phyloP scores from a whole-genome alignment of 2,888 invertebrate genomes.

The Chaetogeoica ovagalla region DNA sequence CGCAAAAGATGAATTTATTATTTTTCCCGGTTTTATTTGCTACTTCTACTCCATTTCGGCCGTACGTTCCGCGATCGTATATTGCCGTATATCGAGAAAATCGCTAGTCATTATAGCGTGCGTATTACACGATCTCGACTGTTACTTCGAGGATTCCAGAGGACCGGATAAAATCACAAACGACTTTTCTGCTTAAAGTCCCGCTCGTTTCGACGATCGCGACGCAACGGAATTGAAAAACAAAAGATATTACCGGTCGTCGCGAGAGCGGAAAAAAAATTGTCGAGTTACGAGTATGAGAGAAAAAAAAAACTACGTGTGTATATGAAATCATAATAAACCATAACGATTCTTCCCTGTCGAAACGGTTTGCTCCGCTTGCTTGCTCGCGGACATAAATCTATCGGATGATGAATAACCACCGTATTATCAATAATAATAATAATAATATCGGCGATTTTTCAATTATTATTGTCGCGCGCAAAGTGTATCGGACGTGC shows the following conservation, averaged over 20 bases:
- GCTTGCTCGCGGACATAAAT: slow-evolving; percentile 15
- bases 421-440: background rate
- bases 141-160: background rate
- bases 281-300: slow-evolving; percentile 3
- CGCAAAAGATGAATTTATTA: background rate
- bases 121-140: background rate
- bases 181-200: slow-evolving; percentile 15
- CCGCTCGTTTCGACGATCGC: background rate
- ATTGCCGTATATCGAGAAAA: background rate
- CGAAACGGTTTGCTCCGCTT: slow-evolving; percentile 10
- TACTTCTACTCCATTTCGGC: too few species aligned
- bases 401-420: slow-evolving; percentile 35
- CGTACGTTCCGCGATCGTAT: background rate
- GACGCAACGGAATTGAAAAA: slow-evolving; percentile 32
- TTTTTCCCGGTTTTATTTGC: background rate
- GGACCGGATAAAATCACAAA: slow-evolving; percentile 25
- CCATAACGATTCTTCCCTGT: slow-evolving; percentile 12
- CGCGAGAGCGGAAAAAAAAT: slow-evolving; percentile 33
- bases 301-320: background rate
- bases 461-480: background rate
- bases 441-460: slow-evolving; percentile 3
- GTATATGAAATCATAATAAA: background rate
- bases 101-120: background rate
- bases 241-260: background rate
- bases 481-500: slow-evolving; percentile 25